These are phyloP conservation scores for Cheilosia impressa DNA, from an alignment of 2,888 invertebrate genomes.

Conservation along the genomic window DNA sequence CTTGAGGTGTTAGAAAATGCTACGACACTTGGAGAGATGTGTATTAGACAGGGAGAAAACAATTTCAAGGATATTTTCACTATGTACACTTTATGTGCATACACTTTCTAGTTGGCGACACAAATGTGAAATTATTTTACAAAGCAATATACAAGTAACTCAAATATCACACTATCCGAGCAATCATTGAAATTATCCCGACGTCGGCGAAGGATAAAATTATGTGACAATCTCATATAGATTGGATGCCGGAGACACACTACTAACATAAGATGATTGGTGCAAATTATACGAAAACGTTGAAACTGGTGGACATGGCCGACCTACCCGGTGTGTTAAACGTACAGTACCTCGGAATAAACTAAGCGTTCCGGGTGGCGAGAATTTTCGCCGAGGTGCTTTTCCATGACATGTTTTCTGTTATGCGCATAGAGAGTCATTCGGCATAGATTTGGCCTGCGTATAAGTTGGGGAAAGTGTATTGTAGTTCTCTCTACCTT, in stretches of 20 bases:
- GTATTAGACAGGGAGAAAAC: conserved; percentile 12
- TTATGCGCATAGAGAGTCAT: conserved; percentile 64
- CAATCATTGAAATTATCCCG: conserved; percentile 7
- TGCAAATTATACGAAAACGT: conserved; percentile 66
- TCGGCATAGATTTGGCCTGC: conserved; percentile 20
- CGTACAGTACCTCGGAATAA: conserved; percentile 52
- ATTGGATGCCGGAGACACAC: conserved; percentile 37
- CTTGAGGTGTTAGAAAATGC: conserved; percentile 48
- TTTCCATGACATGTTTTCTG: conserved; percentile 62
- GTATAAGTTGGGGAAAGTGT: conserved; percentile 11
- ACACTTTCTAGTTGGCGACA: conserved; percentile 47
- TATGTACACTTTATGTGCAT: conserved; percentile 14
- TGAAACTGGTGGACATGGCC: conserved; percentile 12
- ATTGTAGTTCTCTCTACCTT: conserved; percentile 9
- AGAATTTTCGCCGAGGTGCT: conserved; percentile 43
- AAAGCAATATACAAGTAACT: conserved; percentile 13
- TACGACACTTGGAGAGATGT: conserved; percentile 29
- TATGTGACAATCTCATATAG: conserved; percentile 30
- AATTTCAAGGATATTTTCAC: conserved; percentile 60
- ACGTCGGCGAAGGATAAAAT: conserved; percentile 25
- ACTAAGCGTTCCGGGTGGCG: conserved; percentile 53
- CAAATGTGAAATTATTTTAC: conserved; percentile 19
- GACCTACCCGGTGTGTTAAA: conserved; percentile 41
- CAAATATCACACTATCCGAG: conserved; percentile 9
- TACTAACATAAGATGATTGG: conserved; percentile 41